Evolutionary conservation across 2,888 invertebrate genomes (phyloP), one percentile per base, ranked within the genome.

Genomic region (Phalera bucephala): DNA sequence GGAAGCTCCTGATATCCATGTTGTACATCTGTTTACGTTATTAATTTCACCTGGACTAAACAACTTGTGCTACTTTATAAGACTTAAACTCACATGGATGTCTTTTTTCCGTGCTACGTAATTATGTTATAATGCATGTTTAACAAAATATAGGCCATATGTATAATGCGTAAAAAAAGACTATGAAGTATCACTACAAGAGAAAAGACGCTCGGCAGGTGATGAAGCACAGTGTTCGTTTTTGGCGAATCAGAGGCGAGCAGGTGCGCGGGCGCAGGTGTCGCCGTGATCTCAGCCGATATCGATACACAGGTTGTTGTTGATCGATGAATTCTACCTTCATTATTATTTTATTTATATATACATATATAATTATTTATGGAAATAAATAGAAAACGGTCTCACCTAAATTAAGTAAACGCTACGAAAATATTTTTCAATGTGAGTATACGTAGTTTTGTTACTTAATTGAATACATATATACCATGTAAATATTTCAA

Each of bases 231-330:
- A 63, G 64, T 78, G 76, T 66, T 81, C 77, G 74, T 81, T 85
- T 83, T 86, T 84, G 84, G 86, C 84, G 86, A 86, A 86, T 86
- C 86, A 86, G 76, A 76, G 82, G 69, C 73, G 58, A 45, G 80
- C 84, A 83, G 84, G 85, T 85, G 80, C 64, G 59, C 42, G 21
- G 22, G 69, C 68, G 83, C 86, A 83, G 85, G 86, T 84, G 85
- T 69, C 70, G 53, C 72, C 71, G 74, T 70, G 78, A 81, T 81
- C 83, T 76, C 81, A 56, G 76, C 64, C 73, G 79, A 80, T 80
- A 77, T 74, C 68, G 52, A 61, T 68, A 68, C 73, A 82, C 76
- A 81, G 76, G 67, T 36, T 64, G 81, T 40, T 60, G 38, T 40
- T 38, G 47, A 59, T 63, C 43, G 47, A 56, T 54, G 38, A 23